Evolutionary conservation across 2,113 vertebrate genomes (phyloP), one percentile per base, ranked within the genome.

Genomic region (Aplodontia rufa): DNA sequence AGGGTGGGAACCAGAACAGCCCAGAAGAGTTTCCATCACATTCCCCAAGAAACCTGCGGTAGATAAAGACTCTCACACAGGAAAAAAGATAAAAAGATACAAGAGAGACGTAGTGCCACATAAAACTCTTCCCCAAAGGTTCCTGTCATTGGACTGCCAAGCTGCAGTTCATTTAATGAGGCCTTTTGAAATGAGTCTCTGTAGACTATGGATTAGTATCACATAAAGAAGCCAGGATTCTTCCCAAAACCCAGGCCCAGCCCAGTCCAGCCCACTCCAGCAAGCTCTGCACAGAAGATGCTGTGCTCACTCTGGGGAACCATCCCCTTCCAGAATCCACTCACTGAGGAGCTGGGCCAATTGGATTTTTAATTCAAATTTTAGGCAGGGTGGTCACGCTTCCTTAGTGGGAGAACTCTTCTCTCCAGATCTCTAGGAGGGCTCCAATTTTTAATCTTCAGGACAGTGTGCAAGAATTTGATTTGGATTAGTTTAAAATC

Each of bases 401-500:
- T 89, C 35, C 78, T 88, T 88, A 42, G 26, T 28, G 47, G n/a
- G 7, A 91, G 20, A 81, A 16, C 28, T 64, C 76, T 58, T 47
- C 53, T 96, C 32, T 80, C 51, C 42, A 80, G 45, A 68, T 8
- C 47, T 92, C 6, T 40, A 55, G 16, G 40, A 94, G 20, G 51
- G 60, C 26, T 92, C 60, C 37, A 32, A 82, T n/a, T 83, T 83
- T 64, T 64, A 24, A 68, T 80, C 66, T 95, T 88, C 10, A 91
- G 30, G 76, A 88, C 40, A 62, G 30, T 85, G 10, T 89, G 13
- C 49, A 69, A 92, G 78, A 87, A 74, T 82, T 87, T 95, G 68
- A 40, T 88, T 86, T 95, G 55, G 40, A 76, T 95, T 92, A 89
- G 78, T 71, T 47, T 66, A 95, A 86, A 86, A 88, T 89, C 62